phyloP scores from a whole-genome alignment of 2,797 vertebrate species.

The Chiloscyllium punctatum region DNA sequence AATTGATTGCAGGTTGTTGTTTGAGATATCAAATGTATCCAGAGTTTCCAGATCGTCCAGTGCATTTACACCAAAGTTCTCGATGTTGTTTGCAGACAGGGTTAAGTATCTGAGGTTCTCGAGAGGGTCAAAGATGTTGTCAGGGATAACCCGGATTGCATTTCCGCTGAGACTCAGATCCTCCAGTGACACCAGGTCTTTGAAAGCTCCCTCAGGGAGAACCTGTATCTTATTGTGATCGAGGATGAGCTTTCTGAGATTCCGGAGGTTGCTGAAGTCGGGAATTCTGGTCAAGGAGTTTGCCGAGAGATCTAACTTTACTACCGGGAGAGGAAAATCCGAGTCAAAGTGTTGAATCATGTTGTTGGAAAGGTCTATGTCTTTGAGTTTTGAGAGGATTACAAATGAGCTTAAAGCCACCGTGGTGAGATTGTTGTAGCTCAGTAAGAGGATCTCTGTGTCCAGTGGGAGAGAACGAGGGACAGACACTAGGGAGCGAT shows the following conservation, averaged over 20 bases:
- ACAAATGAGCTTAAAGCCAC: slow-evolving; percentile 42
- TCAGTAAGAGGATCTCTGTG: slow-evolving; percentile 43
- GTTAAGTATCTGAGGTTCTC: background rate
- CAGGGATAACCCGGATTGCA: slow-evolving; percentile 40
- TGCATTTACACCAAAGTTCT: slow-evolving; percentile 40
- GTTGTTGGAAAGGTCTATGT: slow-evolving; percentile 44
- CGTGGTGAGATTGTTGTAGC: slow-evolving; percentile 42
- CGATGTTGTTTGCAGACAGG: background rate
- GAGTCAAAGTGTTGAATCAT: slow-evolving; percentile 42
- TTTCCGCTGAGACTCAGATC: slow-evolving; percentile 48
- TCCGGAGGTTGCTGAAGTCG: slow-evolving; percentile 39
- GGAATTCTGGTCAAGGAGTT: slow-evolving; percentile 48
- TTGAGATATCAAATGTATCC: slow-evolving; percentile 45
- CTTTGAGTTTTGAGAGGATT: slow-evolving; percentile 39
- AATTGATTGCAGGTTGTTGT: slow-evolving; percentile 43
- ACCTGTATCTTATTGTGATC: slow-evolving; percentile 46
- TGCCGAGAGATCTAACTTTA: slow-evolving; percentile 44
- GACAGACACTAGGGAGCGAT: slow-evolving; percentile 40
- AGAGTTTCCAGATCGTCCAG: slow-evolving; percentile 16
- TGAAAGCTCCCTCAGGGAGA: slow-evolving; percentile 40
- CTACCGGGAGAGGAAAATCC: background rate
- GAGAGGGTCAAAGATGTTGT: slow-evolving; percentile 17
- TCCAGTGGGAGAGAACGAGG: slow-evolving; percentile 40
- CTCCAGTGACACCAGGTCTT: slow-evolving; percentile 36
- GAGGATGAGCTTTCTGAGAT: slow-evolving; percentile 42